A percentile compares a stretch with the other conserved stretches of the same genome.
Conservation (phyloP, 2,113 vertebrate species). For the Tapirus terrestris region DNA sequence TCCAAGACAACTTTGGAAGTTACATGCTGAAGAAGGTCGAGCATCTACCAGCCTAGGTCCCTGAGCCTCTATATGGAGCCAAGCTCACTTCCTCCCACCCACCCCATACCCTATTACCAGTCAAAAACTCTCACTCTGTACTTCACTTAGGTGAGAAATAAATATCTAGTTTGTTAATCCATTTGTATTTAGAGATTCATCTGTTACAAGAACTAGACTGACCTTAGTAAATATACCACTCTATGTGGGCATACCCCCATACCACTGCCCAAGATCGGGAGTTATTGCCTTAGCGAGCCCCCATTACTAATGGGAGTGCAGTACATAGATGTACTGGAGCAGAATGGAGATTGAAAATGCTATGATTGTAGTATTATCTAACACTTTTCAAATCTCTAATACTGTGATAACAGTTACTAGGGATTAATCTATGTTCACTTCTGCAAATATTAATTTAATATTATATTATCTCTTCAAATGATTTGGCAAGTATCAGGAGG, state of each 20-base stretch:
- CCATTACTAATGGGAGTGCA: background rate
- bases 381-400: slow-evolving; percentile 19
- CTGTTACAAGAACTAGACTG: background rate
- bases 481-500: background rate
- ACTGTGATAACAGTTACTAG: background rate
- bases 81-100: background rate
- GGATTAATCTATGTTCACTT: background rate
- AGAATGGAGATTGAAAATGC: background rate
- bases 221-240: background rate
- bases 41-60: no score
- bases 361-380: background rate
- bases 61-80: background rate
- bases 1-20: background rate
- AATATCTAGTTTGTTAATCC: background rate
- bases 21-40: background rate
- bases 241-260: fast-evolving
- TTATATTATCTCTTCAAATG: background rate
- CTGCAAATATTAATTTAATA: background rate
- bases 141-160: background rate
- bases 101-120: background rate
- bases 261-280: background rate
- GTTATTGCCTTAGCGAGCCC: background rate
- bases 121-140: background rate
- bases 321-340: background rate
- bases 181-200: background rate